Percentiles rank a stretch among this genome's conserved stretches.
Conservation (phyloP, 2,797 vertebrate species). For the Peromyscus eremicus region DNA sequence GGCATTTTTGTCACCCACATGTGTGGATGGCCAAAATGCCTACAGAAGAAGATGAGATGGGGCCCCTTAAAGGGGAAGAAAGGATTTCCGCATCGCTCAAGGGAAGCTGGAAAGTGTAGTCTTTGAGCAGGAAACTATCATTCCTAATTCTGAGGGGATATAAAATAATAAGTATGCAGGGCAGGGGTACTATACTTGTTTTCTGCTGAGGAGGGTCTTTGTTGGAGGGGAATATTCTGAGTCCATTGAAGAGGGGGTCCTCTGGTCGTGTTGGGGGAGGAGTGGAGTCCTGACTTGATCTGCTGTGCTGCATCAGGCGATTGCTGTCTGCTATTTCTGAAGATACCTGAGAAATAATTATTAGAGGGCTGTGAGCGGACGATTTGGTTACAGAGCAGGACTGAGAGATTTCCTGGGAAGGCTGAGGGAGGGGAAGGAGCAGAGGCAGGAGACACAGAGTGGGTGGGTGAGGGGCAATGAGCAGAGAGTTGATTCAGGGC, state of each 20-base stretch:
- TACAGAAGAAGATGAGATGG: too few relatives aligned
- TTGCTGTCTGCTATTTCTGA: background rate
- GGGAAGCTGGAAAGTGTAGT: background rate
- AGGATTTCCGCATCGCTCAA: background rate
- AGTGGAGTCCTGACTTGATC: background rate
- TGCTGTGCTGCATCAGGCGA: background rate
- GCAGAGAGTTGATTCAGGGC: background rate
- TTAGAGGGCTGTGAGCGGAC: background rate
- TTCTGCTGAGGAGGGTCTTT: background rate
- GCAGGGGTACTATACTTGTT: background rate
- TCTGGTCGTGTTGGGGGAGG: background rate
- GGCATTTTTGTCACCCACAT: background rate
- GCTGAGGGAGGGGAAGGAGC: background rate
- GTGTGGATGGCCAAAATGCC: background rate
- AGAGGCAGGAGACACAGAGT: background rate
- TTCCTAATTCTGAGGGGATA: background rate
- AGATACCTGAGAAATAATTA: background rate
- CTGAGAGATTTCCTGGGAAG: background rate
- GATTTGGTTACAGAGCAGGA: too few relatives aligned
- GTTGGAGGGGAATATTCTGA: background rate
- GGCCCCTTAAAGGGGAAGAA: background rate
- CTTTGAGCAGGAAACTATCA: background rate
- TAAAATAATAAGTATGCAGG: background rate
- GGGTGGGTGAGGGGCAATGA: too few relatives aligned
- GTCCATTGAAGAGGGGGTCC: background rate